These are phyloP conservation scores for Orchesella flavescens DNA, from an alignment of 2,888 invertebrate genomes.

Conservation along the genomic window DNA sequence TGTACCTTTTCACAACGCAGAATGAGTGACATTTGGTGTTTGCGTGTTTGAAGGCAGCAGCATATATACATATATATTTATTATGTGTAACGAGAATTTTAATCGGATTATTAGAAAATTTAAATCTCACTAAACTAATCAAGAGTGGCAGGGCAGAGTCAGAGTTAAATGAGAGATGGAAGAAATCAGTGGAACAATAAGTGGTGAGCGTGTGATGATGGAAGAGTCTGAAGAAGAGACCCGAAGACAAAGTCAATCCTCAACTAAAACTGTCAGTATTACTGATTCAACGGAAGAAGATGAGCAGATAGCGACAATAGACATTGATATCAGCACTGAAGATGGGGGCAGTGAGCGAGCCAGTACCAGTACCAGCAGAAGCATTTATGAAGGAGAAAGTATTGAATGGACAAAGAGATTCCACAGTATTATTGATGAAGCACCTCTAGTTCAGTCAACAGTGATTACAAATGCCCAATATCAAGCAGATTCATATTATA, in stretches of 20 bases:
- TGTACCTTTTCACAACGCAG: no score
- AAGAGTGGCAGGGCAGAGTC: background rate
- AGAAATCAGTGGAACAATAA: conserved; percentile 3
- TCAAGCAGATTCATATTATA: background rate
- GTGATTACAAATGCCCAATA: background rate
- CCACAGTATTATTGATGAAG: conserved; percentile 50
- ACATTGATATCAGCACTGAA: conserved; percentile 6
- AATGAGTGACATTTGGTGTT: no score
- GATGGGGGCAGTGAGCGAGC: conserved; percentile 11
- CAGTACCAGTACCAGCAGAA: conserved; percentile 17
- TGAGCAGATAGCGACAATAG: background rate
- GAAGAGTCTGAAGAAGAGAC: conserved; percentile 26
- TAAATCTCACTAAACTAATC: background rate
- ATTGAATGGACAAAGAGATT: conserved; percentile 53
- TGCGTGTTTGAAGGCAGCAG: background rate
- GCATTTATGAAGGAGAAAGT: conserved; percentile 13
- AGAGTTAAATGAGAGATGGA: conserved; percentile 4
- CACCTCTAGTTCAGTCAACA: conserved; percentile 31
- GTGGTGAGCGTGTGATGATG: background rate
- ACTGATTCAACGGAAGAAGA: conserved; percentile 32
- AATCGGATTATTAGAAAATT: background rate
- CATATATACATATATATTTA: background rate
- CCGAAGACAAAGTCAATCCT: conserved; percentile 46
- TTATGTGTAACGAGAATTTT: background rate
- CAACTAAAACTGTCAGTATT: conserved; percentile 44